Evolutionary conservation across 2,888 invertebrate genomes (phyloP), one percentile per base, ranked within the genome.

Genomic region (Crepidodera aurea): DNA sequence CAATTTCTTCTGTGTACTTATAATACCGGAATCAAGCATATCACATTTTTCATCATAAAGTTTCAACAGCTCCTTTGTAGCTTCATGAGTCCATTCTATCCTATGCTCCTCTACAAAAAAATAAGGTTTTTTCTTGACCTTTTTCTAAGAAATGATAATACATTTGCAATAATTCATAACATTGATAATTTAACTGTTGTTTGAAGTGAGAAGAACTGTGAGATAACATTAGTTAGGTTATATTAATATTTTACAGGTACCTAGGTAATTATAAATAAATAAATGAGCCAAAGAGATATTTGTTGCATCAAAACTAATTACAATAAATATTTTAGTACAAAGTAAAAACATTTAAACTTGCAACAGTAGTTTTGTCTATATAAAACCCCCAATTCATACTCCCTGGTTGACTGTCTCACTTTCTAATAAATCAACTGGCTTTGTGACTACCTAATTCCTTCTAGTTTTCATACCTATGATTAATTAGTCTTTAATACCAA

Each of bases 31-130:
- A 39, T 69, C 69, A 6, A 69, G 40, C 61, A 69, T 59, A 34
- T 69, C 67, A 22, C 54, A 64, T 55, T 69, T 69, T 51, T 69
- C 69, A 18, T 69, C 69, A 42, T 69, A 69, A 7, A 69, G 18
- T 54, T 66, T 69, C 13, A 69, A 42, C 13, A 69, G 39, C 15
- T 67, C 64, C n/a, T 61, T 66, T 6, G 69, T 65, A 6, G 69
- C 64, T 7, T 69, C 66, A 42, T 64, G 54, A 34, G 50, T 62
- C 69, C 69, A 69, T 51, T 69, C 69, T 15, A 56, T 53, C 46
- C 66, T 62, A n/a, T 65, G 61, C 25, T 66, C 66, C 32, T 64
- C 64, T 63, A 18, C 7, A 42, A 50, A 55, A 7, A 46, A 46
- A 44, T 8, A 25, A 12, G 15, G 3, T 37, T 3, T 3, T 12